Percentiles rank a stretch among this genome's conserved stretches.
Evolutionary conservation across 2,113 vertebrate species (phyloP).

Genomic region (Pteruthius melanotis): DNA sequence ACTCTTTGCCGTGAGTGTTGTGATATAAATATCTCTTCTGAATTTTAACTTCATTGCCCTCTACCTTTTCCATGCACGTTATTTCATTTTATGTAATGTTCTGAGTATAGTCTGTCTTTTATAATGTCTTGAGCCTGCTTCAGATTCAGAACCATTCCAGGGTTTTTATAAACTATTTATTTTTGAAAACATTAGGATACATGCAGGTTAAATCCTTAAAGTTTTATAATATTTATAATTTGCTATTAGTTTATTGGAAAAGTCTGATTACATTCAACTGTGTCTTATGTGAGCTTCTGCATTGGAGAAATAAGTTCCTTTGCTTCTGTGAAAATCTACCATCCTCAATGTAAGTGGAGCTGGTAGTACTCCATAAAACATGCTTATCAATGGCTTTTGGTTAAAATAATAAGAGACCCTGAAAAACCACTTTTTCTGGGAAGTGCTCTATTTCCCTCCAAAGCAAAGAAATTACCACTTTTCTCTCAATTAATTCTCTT

Average conservation of each 20-base stretch:
- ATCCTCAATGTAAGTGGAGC: neutral
- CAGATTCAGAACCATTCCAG: neutral
- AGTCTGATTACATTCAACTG: neutral
- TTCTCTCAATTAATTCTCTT: neutral
- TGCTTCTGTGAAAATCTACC: neutral
- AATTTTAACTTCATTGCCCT: neutral
- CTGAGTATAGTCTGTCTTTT: neutral
- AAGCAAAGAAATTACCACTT: neutral
- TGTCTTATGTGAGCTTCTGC: neutral
- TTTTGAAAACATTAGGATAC: neutral
- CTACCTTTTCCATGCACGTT: neutral
- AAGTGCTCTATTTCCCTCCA: neutral
- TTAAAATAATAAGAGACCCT: neutral
- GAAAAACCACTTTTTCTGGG: neutral
- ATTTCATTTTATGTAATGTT: neutral
- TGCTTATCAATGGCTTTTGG: neutral
- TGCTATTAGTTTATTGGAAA: neutral
- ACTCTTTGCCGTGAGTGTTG: conserved; percentile 86
- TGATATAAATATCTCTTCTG: neutral
- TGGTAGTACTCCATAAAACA: neutral
- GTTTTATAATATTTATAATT: neutral
- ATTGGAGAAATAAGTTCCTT: neutral
- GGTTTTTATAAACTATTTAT: neutral
- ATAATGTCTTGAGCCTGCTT: neutral
- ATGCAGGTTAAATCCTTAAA: neutral